phyloP scores from a whole-genome alignment of 1,140 invertebrate species.

The silkworm (Bombyx mori) region ASM3026992v2 NC_085129.1:17732001-17732500 shows the following conservation, averaged over 20 bases:
- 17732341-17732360: conserved; percentile 51
- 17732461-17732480: no score
- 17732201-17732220: conserved; percentile 85
- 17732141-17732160: conserved; percentile 83
- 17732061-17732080: no score
- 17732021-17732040: no score
- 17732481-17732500: no score
- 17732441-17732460: no score
- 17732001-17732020: no score
- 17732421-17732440: no score
- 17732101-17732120: conserved; percentile 75
- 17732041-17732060: no score
- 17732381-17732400: no score
- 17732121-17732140: conserved; percentile 85
- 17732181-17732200: conserved; percentile 90
- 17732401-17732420: no score
- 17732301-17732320: conserved; percentile 85
- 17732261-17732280: conserved; percentile 84
- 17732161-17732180: conserved; percentile 76
- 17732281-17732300: conserved; percentile 72
- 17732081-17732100: no score
- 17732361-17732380: no score
- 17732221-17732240: conserved; percentile 81
- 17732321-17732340: conserved; percentile 90
- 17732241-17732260: conserved; percentile 77